Percentiles rank a stretch among this genome's conserved stretches.
Conservation (phyloP, 1,140 invertebrate species). For the Diploscapter pachys region DNA sequence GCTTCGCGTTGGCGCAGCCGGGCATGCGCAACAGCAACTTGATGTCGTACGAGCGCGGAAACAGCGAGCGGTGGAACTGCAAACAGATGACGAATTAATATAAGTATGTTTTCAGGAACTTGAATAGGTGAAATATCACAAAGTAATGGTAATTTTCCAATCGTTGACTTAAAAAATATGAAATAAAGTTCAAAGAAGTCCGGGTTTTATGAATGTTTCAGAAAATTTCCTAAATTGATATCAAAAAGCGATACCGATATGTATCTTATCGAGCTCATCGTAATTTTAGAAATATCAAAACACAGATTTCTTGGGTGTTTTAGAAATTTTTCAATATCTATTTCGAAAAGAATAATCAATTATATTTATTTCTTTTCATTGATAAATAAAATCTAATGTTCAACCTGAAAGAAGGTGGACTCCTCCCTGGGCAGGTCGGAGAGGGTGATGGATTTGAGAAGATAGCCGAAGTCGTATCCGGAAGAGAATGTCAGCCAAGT, state of each 20-base stretch:
- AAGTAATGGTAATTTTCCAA: slow-evolving; percentile 5
- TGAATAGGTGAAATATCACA: neutral
- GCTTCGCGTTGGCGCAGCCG: slow-evolving; percentile 69
- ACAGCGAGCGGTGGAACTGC: slow-evolving; percentile 84
- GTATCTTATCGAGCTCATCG: no score
- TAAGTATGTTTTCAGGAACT: neutral
- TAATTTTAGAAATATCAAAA: no score
- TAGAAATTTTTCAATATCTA: neutral
- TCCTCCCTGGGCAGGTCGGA: slow-evolving; percentile 69
- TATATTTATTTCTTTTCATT: neutral
- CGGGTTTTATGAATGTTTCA: neutral
- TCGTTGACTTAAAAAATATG: no score
- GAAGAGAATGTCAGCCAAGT: slow-evolving; percentile 95
- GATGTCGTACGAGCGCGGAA: slow-evolving; percentile 94
- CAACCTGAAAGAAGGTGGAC: no score
- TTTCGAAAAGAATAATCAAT: neutral
- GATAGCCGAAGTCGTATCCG: slow-evolving; percentile 97
- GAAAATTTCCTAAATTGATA: neutral
- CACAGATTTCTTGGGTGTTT: no score
- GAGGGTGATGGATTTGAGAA: slow-evolving; percentile 74
- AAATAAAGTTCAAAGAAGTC: no score
- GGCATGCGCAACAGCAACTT: slow-evolving; percentile 98
- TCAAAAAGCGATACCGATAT: no score
- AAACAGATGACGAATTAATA: slow-evolving; percentile 76
- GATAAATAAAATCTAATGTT: slow-evolving; percentile 18